phyloP scores from a whole-genome alignment of 2,113 vertebrate species.

The Elaphurus davidianus region DNA sequence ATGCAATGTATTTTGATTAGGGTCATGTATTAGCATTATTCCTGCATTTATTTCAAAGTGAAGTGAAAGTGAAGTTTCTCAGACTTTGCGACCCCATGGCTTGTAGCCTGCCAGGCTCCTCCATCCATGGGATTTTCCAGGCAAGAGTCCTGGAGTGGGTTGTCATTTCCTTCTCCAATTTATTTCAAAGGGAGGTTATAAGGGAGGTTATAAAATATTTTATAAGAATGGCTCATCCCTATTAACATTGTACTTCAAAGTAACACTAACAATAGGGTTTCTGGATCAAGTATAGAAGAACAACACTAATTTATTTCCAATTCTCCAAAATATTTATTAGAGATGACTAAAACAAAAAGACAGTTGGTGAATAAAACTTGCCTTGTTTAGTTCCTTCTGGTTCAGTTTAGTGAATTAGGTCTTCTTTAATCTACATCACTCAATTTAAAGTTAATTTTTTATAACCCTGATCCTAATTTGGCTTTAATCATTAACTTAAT shows the following conservation, averaged over 20 bases:
- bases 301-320: constrained; percentile 42
- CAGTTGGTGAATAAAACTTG: neutral
- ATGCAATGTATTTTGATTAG: neutral
- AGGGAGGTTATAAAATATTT: constrained; percentile 41
- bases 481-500: constrained; percentile 12
- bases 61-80: neutral
- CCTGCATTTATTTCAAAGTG: constrained; percentile 32
- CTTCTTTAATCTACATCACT: neutral
- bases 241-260: constrained; percentile 36
- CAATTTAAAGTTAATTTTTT: constrained; percentile 23
- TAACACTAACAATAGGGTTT: constrained; percentile 50
- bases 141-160: neutral
- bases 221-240: constrained; percentile 50
- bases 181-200: neutral
- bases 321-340: constrained; percentile 37
- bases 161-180: neutral
- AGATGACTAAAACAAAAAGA: constrained; percentile 16
- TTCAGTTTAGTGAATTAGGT: neutral
- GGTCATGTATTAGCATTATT: neutral
- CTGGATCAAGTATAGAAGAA: constrained; percentile 25
- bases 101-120: neutral
- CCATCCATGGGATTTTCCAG: neutral
- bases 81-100: neutral
- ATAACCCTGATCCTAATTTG: neutral
- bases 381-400: neutral